phyloP scores from a whole-genome alignment of 1,140 invertebrate species.

The Episyrphus balteatus region DNA sequence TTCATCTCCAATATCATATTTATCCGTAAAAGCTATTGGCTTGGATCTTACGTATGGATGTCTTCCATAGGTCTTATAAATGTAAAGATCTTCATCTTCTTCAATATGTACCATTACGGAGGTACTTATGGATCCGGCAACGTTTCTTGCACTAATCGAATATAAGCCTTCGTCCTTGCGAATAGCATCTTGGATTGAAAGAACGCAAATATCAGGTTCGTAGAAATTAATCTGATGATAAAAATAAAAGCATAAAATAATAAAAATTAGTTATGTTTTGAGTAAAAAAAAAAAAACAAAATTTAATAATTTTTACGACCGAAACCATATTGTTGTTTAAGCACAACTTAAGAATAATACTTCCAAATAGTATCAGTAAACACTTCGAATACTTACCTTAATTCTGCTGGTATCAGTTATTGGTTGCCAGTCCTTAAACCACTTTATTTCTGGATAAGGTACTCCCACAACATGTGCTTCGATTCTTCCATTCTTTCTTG shows the following conservation, averaged over 20 bases:
- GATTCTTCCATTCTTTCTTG: conserved; percentile 59
- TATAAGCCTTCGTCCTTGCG: conserved; percentile 87
- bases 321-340: no score
- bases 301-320: no score
- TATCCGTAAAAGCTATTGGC: conserved; percentile 63
- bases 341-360: no score
- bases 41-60: conserved; percentile 50
- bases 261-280: no score
- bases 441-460: conserved; percentile 90
- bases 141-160: conserved; percentile 82
- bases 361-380: no score
- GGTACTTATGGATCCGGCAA: conserved; percentile 80
- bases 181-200: conserved; percentile 78
- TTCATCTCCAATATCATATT: conserved; percentile 89
- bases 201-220: conserved; percentile 71
- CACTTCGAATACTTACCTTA: no score
- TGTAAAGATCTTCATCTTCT: conserved; percentile 69
- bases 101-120: conserved; percentile 86
- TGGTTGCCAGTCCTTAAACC: conserved; percentile 95
- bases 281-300: no score
- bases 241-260: neutral
- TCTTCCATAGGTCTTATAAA: conserved; percentile 55
- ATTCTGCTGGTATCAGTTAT: conserved; percentile 66
- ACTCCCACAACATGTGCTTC: conserved; percentile 80
- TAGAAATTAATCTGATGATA: conserved; percentile 58